Evolutionary conservation across 2,113 vertebrate species (phyloP).

Genomic region (Tupaia chinensis): DNA sequence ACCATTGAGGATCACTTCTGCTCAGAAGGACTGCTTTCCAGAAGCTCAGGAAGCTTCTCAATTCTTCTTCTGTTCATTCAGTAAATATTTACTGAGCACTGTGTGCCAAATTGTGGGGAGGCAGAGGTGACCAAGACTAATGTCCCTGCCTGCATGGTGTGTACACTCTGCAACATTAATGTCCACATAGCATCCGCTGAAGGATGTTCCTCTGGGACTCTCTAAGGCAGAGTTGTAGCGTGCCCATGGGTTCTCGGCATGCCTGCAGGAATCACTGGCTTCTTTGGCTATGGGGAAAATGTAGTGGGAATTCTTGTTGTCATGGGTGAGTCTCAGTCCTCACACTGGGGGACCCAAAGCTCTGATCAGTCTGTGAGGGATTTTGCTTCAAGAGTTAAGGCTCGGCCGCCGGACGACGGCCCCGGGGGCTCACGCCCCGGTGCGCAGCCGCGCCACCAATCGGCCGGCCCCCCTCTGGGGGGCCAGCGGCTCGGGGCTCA

Average conservation of each 20-base stretch:
- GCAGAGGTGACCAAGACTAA: neutral
- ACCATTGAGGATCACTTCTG: neutral
- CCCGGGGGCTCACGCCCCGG: no score
- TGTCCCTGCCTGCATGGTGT: neutral
- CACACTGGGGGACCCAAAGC: neutral
- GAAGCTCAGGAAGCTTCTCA: neutral
- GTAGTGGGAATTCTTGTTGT: neutral
- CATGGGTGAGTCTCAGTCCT: rapidly evolving
- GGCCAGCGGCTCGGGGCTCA: no score
- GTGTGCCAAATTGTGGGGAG: neutral
- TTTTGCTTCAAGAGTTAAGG: neutral
- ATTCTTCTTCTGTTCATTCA: neutral
- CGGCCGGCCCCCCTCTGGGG: no score
- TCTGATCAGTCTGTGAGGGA: neutral
- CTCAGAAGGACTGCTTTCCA: neutral
- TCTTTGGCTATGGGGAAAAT: neutral
- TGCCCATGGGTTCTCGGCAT: neutral
- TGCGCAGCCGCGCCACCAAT: no score
- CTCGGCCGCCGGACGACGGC: no score
- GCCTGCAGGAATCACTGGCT: neutral
- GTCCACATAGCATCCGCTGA: neutral
- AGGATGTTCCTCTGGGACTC: neutral
- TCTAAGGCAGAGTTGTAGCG: neutral
- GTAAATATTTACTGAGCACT: neutral
- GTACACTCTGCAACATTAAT: neutral